Evolutionary conservation across 2,113 vertebrate genomes (phyloP).

Genomic region (Pituophis catenifer): DNA sequence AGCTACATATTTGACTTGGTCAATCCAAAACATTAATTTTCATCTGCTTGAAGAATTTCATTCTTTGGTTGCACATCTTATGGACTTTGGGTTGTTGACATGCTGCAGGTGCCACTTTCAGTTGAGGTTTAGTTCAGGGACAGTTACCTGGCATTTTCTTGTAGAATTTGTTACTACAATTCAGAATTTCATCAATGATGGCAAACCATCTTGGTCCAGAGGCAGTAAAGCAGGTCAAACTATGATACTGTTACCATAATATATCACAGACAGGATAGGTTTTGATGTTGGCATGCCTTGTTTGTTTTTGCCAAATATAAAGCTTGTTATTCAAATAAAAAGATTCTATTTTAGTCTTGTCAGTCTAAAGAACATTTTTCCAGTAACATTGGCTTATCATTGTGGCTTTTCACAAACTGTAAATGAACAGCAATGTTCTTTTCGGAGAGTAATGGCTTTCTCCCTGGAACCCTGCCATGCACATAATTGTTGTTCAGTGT

Average conservation of each 20-base stretch:
- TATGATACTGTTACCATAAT: neutral
- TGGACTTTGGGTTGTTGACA: neutral
- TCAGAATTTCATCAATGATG: neutral
- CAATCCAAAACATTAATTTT: too few relatives aligned
- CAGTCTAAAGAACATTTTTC: neutral
- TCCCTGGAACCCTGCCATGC: neutral
- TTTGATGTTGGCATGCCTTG: neutral
- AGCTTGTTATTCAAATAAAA: neutral
- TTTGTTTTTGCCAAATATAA: neutral
- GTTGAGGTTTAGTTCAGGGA: neutral
- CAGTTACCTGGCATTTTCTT: neutral
- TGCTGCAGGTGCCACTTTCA: neutral
- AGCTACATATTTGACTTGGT: too few relatives aligned
- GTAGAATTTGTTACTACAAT: neutral
- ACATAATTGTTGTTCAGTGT: neutral
- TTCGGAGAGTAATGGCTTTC: neutral
- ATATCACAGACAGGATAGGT: neutral
- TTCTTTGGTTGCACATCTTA: neutral
- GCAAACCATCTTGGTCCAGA: neutral
- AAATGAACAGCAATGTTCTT: neutral
- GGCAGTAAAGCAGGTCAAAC: neutral
- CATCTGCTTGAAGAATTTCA: too few relatives aligned
- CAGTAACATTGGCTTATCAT: neutral
- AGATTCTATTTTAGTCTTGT: neutral
- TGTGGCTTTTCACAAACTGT: neutral